phyloP scores from a whole-genome alignment of 2,113 vertebrate genomes.

The Mustela nigripes region DNA sequence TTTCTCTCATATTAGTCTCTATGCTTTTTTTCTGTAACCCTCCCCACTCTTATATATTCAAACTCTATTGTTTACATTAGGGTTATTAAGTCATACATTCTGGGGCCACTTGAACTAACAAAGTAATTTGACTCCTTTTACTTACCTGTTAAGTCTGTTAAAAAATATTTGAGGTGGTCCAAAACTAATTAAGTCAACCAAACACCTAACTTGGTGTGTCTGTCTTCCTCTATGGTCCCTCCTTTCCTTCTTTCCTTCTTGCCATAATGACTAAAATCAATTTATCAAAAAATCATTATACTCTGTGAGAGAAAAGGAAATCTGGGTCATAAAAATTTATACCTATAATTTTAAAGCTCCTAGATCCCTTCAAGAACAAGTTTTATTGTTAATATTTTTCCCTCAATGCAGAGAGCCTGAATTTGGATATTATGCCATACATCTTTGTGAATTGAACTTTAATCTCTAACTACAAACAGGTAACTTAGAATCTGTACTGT shows the following conservation, averaged over 20 bases:
- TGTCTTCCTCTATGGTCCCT: background rate
- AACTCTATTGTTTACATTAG: background rate
- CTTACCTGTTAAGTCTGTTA: background rate
- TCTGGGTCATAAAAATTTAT: slow-evolving; percentile 62
- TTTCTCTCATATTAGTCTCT: background rate
- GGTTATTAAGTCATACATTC: background rate
- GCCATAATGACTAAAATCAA: background rate
- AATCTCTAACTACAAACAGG: background rate
- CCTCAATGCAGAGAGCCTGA: background rate
- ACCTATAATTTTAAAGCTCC: background rate
- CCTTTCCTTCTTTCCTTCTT: background rate
- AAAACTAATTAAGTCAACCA: slow-evolving; percentile 18
- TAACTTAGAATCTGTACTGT: slow-evolving; percentile 17
- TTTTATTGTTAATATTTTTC: background rate
- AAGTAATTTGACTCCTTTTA: slow-evolving; percentile 4
- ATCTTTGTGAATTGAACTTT: slow-evolving; percentile 15
- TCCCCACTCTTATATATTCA: background rate
- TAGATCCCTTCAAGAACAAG: background rate
- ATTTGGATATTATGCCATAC: background rate
- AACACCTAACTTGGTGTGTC: background rate
- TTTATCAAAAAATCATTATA: slow-evolving; percentile 27
- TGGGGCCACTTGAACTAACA: background rate
- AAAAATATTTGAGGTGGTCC: background rate
- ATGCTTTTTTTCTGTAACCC: background rate
- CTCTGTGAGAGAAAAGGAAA: background rate